Evolutionary conservation across 2,797 vertebrate species (phyloP), one percentile per base, ranked within the genome.

Genomic region (Lepilemur ruficaudatus): DNA sequence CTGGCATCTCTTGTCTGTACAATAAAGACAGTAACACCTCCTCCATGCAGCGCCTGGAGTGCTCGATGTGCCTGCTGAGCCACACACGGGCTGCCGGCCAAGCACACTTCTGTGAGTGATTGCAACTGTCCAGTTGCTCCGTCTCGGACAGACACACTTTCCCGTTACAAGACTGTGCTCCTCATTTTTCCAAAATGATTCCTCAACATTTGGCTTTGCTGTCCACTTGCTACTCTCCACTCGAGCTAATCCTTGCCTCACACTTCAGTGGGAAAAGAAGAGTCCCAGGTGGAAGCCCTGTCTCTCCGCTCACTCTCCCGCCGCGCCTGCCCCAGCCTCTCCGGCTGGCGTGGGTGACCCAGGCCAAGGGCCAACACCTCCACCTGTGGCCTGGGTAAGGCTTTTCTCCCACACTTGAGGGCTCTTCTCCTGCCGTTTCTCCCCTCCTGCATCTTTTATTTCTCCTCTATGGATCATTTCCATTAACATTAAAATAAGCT

Each of bases 271-370:
- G 65, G 28, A 23, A 84, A 86, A 75, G 5, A 72, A 48, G 32
- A 5, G 41, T 8, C 5, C 13, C 4, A 15, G 0, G 10, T 4
- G 5, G 28, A 81, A 65, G 30, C 2, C 38, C 1, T 41, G 1
- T 43, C 32, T 67, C 35, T 61, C 12, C 0, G 4, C 8, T 59
- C 65, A 18, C 0, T 43, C 1, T 69, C 32, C 30, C 0, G 25
- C 1, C 1, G 3, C 0, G 0, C 7, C 28, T 57, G 4, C 11
- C 8, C 30, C 6, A 1, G 3, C 15, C 8, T 79, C 15, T 32
- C 1, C 9, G n/a, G 17, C 9, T 17, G 10, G 7, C 32, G 0
- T 28, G 23, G 23, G 4, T 55, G 43, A 78, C n/a, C 7, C 5
- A 35, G 69, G 41, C 22, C 7, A 2, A 3, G 8, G 2, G 65